Conservation (phyloP, 1,140 invertebrate species). For the Onthophagus taurus region DNA sequence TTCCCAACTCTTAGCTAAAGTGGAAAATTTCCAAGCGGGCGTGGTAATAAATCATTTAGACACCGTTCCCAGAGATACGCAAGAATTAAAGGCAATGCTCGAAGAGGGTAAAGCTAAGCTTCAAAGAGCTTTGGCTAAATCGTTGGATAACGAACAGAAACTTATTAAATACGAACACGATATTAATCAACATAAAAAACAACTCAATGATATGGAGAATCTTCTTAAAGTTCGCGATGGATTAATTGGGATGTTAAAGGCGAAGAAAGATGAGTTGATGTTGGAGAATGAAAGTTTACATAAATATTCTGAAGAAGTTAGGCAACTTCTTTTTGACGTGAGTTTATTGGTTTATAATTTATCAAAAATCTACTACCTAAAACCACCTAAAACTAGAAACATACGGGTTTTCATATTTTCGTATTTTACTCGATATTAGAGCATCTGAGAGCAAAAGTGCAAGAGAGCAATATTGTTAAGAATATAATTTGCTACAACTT, state of each 20-base stretch:
- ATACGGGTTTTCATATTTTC: not conserved
- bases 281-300: slow-evolving; percentile 29
- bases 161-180: slow-evolving; percentile 24
- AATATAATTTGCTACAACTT: no score
- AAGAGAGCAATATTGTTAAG: no score
- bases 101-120: slow-evolving; percentile 17
- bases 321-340: slow-evolving; percentile 25
- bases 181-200: slow-evolving; percentile 24
- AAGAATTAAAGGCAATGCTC: slow-evolving; percentile 24
- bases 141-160: slow-evolving; percentile 28
- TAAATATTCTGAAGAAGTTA: slow-evolving; percentile 28
- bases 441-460: no score
- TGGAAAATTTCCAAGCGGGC: slow-evolving; percentile 22
- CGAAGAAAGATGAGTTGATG: slow-evolving; percentile 28
- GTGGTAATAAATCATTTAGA: slow-evolving; percentile 22
- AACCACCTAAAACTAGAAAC: not conserved
- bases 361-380: no score
- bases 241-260: slow-evolving; percentile 27
- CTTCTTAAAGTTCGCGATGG: slow-evolving; percentile 28
- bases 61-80: slow-evolving; percentile 19
- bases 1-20: slow-evolving; percentile 24
- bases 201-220: slow-evolving; percentile 30
- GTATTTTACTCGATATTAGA: no score
- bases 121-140: slow-evolving; percentile 18
- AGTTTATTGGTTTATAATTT: slow-evolving; percentile 2